Conservation (phyloP, 64 coral and sea anemone species). For the Acropora tenuis region DNA sequence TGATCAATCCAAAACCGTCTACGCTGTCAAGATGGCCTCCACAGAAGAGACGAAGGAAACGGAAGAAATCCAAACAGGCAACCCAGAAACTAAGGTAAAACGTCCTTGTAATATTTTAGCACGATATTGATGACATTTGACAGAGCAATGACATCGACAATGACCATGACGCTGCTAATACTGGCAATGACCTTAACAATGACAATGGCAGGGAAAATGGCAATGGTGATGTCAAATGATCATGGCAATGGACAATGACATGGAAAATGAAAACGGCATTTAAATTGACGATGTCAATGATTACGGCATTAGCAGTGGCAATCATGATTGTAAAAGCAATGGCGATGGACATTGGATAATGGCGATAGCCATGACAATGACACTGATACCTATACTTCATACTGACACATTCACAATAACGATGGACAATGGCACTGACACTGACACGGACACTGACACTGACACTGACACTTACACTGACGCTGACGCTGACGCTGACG, state of each 20-base stretch:
- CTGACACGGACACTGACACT: too few relatives aligned
- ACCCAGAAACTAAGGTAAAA: neutral
- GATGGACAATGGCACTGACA: too few relatives aligned
- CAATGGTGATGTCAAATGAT: too few relatives aligned
- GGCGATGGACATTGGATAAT: too few relatives aligned
- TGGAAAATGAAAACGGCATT: too few relatives aligned
- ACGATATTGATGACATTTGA: neutral
- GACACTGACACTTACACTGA: too few relatives aligned
- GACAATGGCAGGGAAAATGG: neutral
- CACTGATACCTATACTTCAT: neutral
- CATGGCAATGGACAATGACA: too few relatives aligned
- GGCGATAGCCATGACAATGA: neutral
- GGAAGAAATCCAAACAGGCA: constrained; percentile 5
- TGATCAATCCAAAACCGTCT: neutral
- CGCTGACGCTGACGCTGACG: too few relatives aligned
- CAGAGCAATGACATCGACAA: neutral
- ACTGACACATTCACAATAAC: too few relatives aligned
- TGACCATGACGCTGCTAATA: neutral
- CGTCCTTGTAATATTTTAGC: neutral
- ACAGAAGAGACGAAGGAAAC: constrained; percentile 35
- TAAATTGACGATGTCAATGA: too few relatives aligned
- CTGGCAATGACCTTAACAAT: neutral
- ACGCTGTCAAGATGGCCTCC: constrained; percentile 66
- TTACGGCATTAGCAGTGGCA: too few relatives aligned
- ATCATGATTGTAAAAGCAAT: too few relatives aligned